Evolutionary conservation across 2,797 vertebrate genomes (phyloP), one percentile per base, ranked within the genome.

Genomic region (Galaxias olidus): DNA sequence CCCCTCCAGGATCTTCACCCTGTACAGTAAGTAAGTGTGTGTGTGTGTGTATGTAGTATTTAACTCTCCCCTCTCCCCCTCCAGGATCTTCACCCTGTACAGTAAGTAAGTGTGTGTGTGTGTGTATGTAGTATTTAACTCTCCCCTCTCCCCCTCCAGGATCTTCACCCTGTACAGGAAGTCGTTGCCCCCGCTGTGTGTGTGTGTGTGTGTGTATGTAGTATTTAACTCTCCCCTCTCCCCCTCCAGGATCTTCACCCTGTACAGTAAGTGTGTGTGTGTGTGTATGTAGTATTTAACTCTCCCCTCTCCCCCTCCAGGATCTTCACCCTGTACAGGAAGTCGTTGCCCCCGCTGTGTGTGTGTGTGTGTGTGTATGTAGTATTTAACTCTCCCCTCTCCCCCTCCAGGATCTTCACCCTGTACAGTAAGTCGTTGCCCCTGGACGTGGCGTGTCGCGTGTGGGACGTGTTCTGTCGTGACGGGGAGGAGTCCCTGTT

Each of bases 251-350:
- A 98, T 98, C 87, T 98, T 98, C 80, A 98, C 96, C 0, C 73
- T 98, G 68, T 98, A 96, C 84, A 98, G 96, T 67, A 98, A 95
- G 86, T 57, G 55, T 57, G 55, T 57, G 55, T 57, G 40, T 43
- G 30, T 57, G 55, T 57, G 55, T 57, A 12, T 96, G 98, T 67
- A 88, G 45, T 12, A 6, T 55, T 3, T 30, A 7, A 9, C 45
- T 20, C 17, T 40, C 47, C n/a, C 46, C 15, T 0, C 10, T 49
- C 15, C 17, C 41, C 14, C 10, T 51, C 10, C 77, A 98, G 96
- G 96, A 98, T 98, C 87, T 98, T 98, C 80, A 98, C 96, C 0
- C 73, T 98, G 68, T 98, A 96, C 84, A 98, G 96, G 66, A 98
- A 95, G 86, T 97, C 96, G 0, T 86, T 98, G 68, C 96, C 96